A percentile compares a stretch with the other conserved stretches of the same genome.
Evolutionary conservation across 2,888 invertebrate genomes (phyloP).

Genomic region (Invenusta paracnida): DNA sequence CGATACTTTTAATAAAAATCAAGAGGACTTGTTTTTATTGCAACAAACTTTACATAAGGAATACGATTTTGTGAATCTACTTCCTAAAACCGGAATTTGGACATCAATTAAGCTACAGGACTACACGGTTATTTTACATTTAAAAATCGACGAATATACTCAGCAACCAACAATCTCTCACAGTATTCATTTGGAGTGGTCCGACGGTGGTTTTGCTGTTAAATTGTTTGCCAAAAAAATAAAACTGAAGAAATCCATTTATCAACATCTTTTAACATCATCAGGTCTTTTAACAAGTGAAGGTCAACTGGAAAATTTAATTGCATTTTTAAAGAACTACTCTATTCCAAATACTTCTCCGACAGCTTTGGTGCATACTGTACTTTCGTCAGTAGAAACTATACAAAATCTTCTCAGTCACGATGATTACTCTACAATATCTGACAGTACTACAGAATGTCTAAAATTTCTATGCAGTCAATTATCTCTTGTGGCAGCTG

Average conservation of each 20-base stretch:
- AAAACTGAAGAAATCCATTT: not conserved
- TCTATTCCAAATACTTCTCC: not conserved
- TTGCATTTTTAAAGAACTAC: not conserved
- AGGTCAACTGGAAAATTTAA: not conserved
- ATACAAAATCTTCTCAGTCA: not conserved
- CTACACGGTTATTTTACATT: not conserved
- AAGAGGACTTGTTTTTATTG: conserved; percentile 24
- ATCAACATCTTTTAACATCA: not conserved
- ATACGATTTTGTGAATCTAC: not conserved
- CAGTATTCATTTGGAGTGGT: not conserved
- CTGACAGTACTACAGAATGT: not conserved
- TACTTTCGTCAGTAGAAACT: not conserved
- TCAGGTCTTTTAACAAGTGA: not conserved
- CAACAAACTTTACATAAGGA: conserved; percentile 21
- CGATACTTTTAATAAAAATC: conserved; percentile 28
- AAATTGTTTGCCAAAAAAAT: not conserved
- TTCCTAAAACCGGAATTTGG: not conserved
- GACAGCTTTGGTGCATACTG: not conserved
- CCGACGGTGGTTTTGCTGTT: not conserved
- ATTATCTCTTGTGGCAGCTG: not conserved
- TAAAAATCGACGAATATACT: not conserved
- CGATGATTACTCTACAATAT: not conserved
- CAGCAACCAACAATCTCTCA: not conserved
- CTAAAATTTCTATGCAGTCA: not conserved
- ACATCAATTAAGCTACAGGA: not conserved